These are phyloP conservation scores for Drosophila hydei DNA, from an alignment of 1,140 invertebrate genomes.

Conservation along the genomic window DNA sequence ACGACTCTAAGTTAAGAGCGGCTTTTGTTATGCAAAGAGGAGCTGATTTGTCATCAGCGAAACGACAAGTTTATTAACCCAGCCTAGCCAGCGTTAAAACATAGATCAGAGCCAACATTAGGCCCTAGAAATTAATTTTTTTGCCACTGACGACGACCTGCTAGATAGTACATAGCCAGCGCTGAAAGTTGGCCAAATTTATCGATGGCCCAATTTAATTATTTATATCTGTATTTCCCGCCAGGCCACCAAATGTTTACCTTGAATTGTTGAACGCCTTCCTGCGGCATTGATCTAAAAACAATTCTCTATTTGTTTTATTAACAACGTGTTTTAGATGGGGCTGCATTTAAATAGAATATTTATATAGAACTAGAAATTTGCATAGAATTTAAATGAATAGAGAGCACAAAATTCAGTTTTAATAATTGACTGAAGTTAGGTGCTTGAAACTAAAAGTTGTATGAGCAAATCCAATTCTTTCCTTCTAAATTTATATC, in stretches of 20 bases:
- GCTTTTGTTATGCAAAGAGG: conserved; percentile 51
- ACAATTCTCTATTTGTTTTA: conserved; percentile 11
- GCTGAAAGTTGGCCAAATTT: no score
- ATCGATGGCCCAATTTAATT: conserved; percentile 45
- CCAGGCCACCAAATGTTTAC: conserved; percentile 14
- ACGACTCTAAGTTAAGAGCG: conserved; percentile 38
- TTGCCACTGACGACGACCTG: background rate
- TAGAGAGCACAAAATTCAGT: no score
- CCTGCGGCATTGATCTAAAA: conserved; percentile 40
- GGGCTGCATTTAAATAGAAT: background rate
- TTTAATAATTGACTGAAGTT: no score
- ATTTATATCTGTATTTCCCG: conserved; percentile 28
- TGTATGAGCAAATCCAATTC: no score
- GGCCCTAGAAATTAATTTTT: no score
- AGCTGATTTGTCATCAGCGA: conserved; percentile 63
- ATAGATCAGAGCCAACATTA: background rate
- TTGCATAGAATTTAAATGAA: background rate
- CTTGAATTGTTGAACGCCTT: conserved; percentile 47
- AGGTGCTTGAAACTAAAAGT: no score
- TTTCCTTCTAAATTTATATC: no score
- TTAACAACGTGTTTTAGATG: background rate
- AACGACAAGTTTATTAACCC: conserved; percentile 76
- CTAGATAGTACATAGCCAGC: no score
- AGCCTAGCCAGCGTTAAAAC: conserved; percentile 17
- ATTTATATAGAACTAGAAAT: background rate